Conservation (phyloP, 2,797 vertebrate species). For the Rhinogobio ventralis region DNA sequence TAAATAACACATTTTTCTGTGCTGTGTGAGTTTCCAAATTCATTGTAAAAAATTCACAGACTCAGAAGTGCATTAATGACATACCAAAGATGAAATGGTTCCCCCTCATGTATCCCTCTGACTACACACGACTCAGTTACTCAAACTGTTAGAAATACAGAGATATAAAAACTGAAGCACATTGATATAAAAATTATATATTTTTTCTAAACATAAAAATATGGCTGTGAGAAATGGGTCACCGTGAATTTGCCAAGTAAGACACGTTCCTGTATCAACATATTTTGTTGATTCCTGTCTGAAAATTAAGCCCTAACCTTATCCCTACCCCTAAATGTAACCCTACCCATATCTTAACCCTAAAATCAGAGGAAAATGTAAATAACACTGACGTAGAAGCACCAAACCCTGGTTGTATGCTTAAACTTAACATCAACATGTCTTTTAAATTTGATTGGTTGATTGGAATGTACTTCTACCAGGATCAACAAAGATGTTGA, state of each 20-base stretch:
- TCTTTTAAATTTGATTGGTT: no score
- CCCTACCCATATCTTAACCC: not conserved
- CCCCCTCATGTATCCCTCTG: not conserved
- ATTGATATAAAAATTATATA: not conserved
- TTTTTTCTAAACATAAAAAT: not conserved
- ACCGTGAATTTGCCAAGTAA: not conserved
- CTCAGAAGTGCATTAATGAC: not conserved
- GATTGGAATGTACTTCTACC: not conserved
- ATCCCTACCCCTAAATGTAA: not conserved
- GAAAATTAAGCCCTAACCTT: not conserved
- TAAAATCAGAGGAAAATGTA: not conserved
- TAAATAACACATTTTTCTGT: not conserved
- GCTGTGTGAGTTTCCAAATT: slow-evolving; percentile 5
- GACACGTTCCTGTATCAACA: not conserved
- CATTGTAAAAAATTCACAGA: not conserved
- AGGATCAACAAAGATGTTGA: not conserved
- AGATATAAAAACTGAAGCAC: not conserved
- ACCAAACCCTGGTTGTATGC: no score
- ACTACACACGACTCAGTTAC: not conserved
- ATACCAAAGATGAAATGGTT: not conserved
- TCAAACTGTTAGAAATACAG: not conserved
- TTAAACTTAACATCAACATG: no score
- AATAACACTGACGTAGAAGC: no score
- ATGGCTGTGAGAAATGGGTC: no score
- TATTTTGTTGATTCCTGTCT: not conserved